Evolutionary conservation across 1,140 invertebrate species (phyloP).

Genomic region (Phortica variegata): DNA sequence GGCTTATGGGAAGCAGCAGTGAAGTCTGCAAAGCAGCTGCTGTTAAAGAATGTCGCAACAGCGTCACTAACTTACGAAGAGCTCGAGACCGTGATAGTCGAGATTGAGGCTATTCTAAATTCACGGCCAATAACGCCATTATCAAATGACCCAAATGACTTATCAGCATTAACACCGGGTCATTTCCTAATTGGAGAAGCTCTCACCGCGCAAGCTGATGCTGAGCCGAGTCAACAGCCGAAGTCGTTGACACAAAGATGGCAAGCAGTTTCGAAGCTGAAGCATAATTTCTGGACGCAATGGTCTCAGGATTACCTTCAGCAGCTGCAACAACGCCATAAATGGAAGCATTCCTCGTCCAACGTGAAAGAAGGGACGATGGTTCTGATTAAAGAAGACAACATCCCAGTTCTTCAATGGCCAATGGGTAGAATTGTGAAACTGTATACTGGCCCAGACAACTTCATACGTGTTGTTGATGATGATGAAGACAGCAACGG

Average conservation of each 20-base stretch:
- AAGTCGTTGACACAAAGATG: too few relatives aligned
- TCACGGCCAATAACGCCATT: too few relatives aligned
- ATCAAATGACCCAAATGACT: too few relatives aligned
- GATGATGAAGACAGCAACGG: conserved; percentile 28
- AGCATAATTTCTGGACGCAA: conserved; percentile 34
- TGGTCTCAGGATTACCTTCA: conserved; percentile 40
- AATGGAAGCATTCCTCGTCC: too few relatives aligned
- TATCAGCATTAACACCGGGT: too few relatives aligned
- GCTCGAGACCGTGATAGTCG: too few relatives aligned
- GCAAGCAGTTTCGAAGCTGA: too few relatives aligned
- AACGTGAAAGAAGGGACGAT: too few relatives aligned
- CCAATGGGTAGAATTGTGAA: conserved; percentile 29
- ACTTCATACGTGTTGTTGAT: conserved; percentile 29
- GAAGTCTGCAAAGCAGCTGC: conserved; percentile 38
- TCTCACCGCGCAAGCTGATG: too few relatives aligned
- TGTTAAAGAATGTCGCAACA: conserved; percentile 17
- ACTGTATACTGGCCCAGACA: conserved; percentile 32
- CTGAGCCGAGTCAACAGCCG: conserved; percentile 9
- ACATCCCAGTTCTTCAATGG: conserved; percentile 45
- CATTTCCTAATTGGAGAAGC: conserved; percentile 48
- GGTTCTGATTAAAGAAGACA: conserved; percentile 50
- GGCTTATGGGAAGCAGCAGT: too few relatives aligned
- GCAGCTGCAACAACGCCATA: too few relatives aligned
- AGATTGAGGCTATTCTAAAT: too few relatives aligned
- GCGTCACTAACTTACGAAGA: conserved; percentile 22